Evolutionary conservation across 2,113 vertebrate species (phyloP).

Genomic region (Felis catus): DNA sequence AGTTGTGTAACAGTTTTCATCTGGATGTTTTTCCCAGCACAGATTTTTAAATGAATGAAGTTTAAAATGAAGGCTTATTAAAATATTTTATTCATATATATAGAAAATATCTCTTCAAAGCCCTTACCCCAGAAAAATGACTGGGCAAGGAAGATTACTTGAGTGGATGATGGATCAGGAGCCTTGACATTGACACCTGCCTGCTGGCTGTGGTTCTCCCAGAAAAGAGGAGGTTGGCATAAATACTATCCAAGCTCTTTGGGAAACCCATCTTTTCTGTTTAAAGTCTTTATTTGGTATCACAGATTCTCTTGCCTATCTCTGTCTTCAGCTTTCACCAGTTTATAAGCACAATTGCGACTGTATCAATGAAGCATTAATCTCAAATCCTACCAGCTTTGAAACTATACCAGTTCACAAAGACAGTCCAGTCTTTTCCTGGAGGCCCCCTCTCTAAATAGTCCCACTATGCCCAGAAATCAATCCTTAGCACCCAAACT

Average conservation of each 20-base stretch:
- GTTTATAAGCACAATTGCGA: not conserved
- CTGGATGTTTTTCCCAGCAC: not conserved
- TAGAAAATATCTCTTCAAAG: not conserved
- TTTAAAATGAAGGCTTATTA: slow-evolving; percentile 35
- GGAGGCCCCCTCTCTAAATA: not conserved
- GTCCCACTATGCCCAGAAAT: not conserved
- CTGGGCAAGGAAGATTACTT: not conserved
- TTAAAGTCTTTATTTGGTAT: not conserved
- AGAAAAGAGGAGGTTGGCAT: not conserved
- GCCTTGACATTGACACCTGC: too few species aligned
- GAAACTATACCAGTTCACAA: not conserved
- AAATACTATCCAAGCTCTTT: not conserved
- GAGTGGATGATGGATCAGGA: not conserved
- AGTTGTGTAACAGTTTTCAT: not conserved
- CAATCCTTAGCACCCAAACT: not conserved
- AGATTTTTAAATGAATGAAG: not conserved
- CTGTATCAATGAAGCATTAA: not conserved
- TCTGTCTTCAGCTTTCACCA: not conserved
- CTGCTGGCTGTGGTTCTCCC: not conserved
- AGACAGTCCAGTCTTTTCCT: not conserved
- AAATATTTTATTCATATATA: not conserved
- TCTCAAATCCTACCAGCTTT: not conserved
- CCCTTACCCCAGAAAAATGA: not conserved
- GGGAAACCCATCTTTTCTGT: not conserved
- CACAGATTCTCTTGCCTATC: not conserved